Base-by-base conservation (phyloP, 2,797 vertebrate genomes). In the Phoxinus dragarum region DNA sequence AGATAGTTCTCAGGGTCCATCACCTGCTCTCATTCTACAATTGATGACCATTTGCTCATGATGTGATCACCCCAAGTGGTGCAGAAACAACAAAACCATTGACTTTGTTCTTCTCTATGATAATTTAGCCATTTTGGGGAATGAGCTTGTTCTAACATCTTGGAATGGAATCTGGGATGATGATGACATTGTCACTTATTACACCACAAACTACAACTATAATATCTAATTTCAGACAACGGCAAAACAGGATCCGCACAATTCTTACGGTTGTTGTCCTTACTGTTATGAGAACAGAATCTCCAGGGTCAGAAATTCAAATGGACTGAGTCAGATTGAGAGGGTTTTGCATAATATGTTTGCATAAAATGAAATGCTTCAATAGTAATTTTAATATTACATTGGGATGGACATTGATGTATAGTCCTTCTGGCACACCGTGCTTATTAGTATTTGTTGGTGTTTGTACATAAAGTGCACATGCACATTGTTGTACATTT, bases 181-280 rank as follows among this genome's bases (percentile, higher is more conserved):
- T 9, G 23, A 23, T 11, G 56, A 11, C 23, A n/a, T n/a, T 12
- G n/a, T 61, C n/a, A 61, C 27, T 27, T 61, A n/a, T 61, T 61
- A 27, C 59, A 14, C 5, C n/a, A 12, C 27, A 66, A 73, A 79
- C 73, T 42, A 71, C 59, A 73, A 79, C 73, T 42, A 71, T 67
- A 67, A 77, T 86, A 75, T 75, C 40, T 44, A 4, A 64, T 52
- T 66, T 85, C 73, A 49, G 72, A 49, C 44, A 68, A 78, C 8
- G 49, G 44, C 73, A 3, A 76, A 68, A 56, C 34, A 40, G 72
- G 82, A 73, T 84, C 82, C 68, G 42, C 64, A 31, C n/a, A 31
- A 36, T 6, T 49, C 64, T 77, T 14, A 42, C 34, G 73, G 74
- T 54, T 77, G 72, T 84, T 77, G n/a, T 84, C 61, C 11, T 84